Conservation (phyloP, 2,888 invertebrate species). For the Elegia similella region DNA sequence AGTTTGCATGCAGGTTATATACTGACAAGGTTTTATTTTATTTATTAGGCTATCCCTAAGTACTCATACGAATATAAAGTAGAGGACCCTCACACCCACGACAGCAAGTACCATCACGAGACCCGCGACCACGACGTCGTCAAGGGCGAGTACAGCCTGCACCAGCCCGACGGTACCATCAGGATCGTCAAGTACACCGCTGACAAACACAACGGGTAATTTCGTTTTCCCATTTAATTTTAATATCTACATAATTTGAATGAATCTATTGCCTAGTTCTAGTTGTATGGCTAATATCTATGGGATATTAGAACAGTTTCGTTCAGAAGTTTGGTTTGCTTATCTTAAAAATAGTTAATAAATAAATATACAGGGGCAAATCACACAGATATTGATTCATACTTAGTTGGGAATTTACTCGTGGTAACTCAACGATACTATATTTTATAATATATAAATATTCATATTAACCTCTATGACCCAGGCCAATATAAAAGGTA, state of each 20-base stretch:
- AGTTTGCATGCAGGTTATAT: background rate
- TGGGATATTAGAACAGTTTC: no score
- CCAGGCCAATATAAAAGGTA: no score
- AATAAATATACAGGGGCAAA: no score
- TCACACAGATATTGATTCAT: no score
- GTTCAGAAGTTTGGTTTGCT: no score
- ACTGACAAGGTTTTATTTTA: background rate
- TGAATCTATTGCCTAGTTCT: no score
- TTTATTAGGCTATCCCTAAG: conserved; percentile 45
- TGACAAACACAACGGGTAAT: conserved; percentile 47
- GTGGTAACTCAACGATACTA: no score
- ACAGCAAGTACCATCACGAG: conserved; percentile 45
- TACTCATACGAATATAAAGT: conserved; percentile 52
- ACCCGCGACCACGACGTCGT: conserved; percentile 42
- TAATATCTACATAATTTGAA: background rate
- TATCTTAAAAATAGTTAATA: no score
- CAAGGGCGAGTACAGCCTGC: conserved; percentile 40
- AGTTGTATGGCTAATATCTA: background rate
- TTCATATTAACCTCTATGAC: no score
- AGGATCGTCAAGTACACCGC: conserved; percentile 42
- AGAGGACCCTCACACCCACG: conserved; percentile 43
- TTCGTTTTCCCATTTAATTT: background rate
- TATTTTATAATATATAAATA: no score
- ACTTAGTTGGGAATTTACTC: no score
- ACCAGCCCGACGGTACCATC: conserved; percentile 40